Percentiles rank a stretch among this genome's conserved stretches.
These are phyloP conservation scores for Sitobion miscanthi DNA, from an alignment of 1,140 invertebrate species.

Conservation along the genomic window DNA sequence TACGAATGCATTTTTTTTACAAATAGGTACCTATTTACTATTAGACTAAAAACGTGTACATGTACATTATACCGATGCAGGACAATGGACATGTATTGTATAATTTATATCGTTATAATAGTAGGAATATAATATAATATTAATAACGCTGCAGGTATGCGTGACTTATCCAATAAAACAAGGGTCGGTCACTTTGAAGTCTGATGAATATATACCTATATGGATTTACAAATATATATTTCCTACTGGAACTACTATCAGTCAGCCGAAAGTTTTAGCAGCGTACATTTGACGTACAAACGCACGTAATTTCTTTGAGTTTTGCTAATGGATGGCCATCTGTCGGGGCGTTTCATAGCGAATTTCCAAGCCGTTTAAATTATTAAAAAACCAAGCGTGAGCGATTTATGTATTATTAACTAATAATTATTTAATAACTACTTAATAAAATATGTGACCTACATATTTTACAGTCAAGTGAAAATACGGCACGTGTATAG, in stretches of 20 bases:
- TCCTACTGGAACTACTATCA: not conserved
- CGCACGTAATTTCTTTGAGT: not conserved
- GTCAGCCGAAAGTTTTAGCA: not conserved
- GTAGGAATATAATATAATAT: not conserved
- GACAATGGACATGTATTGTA: not conserved
- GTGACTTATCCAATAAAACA: slow-evolving; percentile 37
- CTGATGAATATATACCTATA: not conserved
- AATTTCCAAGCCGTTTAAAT: not conserved
- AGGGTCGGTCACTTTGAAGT: not conserved
- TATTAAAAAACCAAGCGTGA: not conserved
- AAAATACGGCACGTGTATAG: not conserved
- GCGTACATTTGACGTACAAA: not conserved
- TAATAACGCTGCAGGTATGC: not conserved
- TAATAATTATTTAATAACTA: not conserved
- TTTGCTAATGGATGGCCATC: not conserved
- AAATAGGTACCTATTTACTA: not conserved
- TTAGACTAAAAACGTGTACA: not conserved
- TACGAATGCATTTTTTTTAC: no score
- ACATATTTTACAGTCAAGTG: not conserved
- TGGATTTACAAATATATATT: not conserved
- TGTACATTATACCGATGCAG: not conserved
- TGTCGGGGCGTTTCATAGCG: not conserved
- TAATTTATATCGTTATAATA: not conserved
- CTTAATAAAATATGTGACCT: not conserved
- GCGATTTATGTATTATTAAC: not conserved